phyloP scores from a whole-genome alignment of 1,140 invertebrate genomes.

The Agrilus planipennis region DNA sequence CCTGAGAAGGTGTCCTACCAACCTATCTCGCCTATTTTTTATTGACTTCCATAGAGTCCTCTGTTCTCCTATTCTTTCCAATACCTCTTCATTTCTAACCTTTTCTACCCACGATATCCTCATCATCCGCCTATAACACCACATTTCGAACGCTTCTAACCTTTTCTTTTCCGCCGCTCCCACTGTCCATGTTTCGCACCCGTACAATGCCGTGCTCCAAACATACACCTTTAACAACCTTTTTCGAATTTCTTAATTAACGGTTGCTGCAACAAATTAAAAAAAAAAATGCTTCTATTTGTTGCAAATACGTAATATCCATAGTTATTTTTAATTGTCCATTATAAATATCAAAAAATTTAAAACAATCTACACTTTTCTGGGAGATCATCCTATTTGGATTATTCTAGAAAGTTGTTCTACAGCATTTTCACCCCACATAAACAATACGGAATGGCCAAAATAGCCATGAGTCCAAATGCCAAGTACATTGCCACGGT shows the following conservation, averaged over 20 bases:
- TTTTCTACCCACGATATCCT: too few relatives aligned
- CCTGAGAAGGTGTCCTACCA: too few relatives aligned
- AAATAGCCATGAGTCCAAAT: slow-evolving; percentile 39
- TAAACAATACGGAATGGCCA: slow-evolving; percentile 26
- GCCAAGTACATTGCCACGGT: slow-evolving; percentile 43
- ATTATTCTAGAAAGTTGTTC: slow-evolving; percentile 33
- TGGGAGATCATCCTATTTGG: slow-evolving; percentile 5
- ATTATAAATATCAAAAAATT: neutral
- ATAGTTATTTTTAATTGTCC: neutral
- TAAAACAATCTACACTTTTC: slow-evolving; percentile 2
- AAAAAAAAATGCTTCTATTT: slow-evolving; percentile 1
- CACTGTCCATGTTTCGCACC: too few relatives aligned
- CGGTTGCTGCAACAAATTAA: neutral
- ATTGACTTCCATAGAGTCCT: too few relatives aligned
- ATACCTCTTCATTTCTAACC: too few relatives aligned
- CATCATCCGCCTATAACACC: too few relatives aligned
- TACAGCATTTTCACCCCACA: slow-evolving; percentile 40
- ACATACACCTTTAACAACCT: too few relatives aligned
- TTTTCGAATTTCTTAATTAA: slow-evolving; percentile 1
- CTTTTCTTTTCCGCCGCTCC: too few relatives aligned
- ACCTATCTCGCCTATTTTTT: too few relatives aligned
- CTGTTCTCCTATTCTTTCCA: too few relatives aligned
- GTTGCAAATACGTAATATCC: slow-evolving; percentile 1
- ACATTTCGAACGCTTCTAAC: too few relatives aligned
- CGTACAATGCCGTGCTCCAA: too few relatives aligned